phyloP scores from a whole-genome alignment of 2,113 vertebrate species.

The Zootoca vivipara region DNA sequence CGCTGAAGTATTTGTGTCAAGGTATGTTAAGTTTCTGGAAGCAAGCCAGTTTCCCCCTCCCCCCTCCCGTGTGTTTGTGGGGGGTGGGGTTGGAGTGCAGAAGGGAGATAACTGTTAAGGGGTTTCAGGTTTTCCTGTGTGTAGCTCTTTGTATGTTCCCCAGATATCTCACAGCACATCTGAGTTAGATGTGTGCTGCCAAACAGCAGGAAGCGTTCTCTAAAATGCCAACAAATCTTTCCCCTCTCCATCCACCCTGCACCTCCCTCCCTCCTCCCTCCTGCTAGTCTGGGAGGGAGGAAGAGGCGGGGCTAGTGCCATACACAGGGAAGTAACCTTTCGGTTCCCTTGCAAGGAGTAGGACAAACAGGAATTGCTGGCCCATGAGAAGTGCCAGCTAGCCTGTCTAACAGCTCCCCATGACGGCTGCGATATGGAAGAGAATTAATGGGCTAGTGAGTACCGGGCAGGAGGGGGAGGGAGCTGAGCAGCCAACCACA shows the following conservation, averaged over 20 bases:
- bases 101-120: background rate
- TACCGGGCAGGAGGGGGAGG: background rate
- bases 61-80: no score
- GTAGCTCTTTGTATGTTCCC: background rate
- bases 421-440: conserved; percentile 50
- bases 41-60: conserved; percentile 11
- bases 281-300: conserved; percentile 1
- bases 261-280: background rate
- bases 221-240: background rate
- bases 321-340: conserved; percentile 52
- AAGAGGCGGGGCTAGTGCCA: conserved; percentile 34
- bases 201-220: conserved; percentile 17
- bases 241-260: background rate
- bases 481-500: background rate
- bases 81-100: background rate
- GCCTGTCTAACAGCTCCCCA: conserved; percentile 18
- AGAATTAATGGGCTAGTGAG: conserved; percentile 56
- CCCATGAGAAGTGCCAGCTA: conserved; percentile 16
- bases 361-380: conserved; percentile 53
- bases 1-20: background rate
- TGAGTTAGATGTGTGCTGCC: conserved; percentile 11
- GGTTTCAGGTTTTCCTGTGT: background rate
- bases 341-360: background rate
- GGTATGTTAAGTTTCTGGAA: conserved; percentile 40
- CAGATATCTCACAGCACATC: conserved; percentile 19